These are phyloP conservation scores for Hassar affinis DNA, from an alignment of 2,113 vertebrate genomes.

Conservation along the genomic window DNA sequence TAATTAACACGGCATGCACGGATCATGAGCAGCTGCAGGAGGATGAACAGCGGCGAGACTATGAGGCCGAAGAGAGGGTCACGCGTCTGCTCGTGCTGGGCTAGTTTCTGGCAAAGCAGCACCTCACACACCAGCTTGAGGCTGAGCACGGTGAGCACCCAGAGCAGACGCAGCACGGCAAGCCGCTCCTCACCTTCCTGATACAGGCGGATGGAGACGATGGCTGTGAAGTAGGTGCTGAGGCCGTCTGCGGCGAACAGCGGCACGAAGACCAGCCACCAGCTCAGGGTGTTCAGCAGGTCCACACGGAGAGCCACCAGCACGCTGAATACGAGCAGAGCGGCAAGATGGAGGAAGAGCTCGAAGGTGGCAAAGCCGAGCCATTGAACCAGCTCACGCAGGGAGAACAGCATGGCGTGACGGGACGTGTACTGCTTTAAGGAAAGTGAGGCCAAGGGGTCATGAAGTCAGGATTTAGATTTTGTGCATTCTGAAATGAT, in stretches of 20 bases:
- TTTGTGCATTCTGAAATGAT: conserved; percentile 21
- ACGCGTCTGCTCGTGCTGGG: conserved; percentile 77
- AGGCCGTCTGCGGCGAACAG: conserved; percentile 93
- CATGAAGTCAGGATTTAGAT: background rate
- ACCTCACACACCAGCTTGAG: conserved; percentile 98
- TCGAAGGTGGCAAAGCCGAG: conserved; percentile 95
- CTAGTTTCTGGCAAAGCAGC: conserved; percentile 94
- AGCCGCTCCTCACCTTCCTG: conserved; percentile 95
- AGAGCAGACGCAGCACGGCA: conserved; percentile 91
- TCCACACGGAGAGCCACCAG: conserved; percentile 86
- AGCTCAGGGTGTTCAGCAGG: conserved; percentile 76
- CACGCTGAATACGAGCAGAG: conserved; percentile 84
- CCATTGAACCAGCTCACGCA: conserved; percentile 95
- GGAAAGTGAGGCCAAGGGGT: background rate
- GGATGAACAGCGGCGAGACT: conserved; percentile 91
- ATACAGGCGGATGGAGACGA: conserved; percentile 94
- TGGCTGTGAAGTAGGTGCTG: conserved; percentile 96
- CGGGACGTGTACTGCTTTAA: background rate
- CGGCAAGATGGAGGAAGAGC: conserved; percentile 86
- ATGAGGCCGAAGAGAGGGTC: conserved; percentile 95
- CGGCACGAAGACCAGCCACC: conserved; percentile 94
- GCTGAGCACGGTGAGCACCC: conserved; percentile 95
- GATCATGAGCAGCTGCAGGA: conserved; percentile 96
- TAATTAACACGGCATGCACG: conserved; percentile 94
- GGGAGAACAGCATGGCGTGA: conserved; percentile 85